phyloP scores from a whole-genome alignment of 2,888 invertebrate species.

The Drosophila paramelanica region DNA sequence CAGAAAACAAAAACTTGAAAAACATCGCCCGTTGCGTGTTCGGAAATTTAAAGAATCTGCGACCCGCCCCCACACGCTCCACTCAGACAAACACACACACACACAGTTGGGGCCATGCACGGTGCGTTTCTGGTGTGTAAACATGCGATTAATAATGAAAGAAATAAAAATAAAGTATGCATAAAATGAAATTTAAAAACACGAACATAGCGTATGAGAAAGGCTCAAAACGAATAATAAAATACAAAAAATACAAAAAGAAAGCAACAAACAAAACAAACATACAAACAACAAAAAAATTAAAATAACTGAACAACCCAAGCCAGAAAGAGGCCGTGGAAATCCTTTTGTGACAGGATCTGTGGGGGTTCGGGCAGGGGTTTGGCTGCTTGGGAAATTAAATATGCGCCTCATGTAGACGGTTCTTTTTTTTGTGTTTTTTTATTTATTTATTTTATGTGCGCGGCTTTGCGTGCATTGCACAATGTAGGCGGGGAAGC shows the following conservation, averaged over 20 bases:
- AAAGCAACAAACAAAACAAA: conserved; percentile 20
- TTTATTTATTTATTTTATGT: conserved; percentile 76
- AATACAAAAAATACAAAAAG: conserved; percentile 23
- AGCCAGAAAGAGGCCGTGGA: conserved; percentile 39
- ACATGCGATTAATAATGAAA: conserved; percentile 78
- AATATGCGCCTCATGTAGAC: conserved; percentile 77
- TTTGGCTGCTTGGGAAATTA: conserved; percentile 54
- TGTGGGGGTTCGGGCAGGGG: conserved; percentile 20
- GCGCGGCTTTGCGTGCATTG: conserved; percentile 73
- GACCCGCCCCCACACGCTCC: conserved; percentile 12
- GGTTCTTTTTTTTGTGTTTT: conserved; percentile 33
- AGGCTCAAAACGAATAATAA: conserved; percentile 50
- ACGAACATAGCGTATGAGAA: conserved; percentile 45
- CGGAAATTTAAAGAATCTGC: conserved; percentile 62
- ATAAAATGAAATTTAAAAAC: conserved; percentile 69
- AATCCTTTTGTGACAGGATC: conserved; percentile 73
- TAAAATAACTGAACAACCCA: conserved; percentile 49
- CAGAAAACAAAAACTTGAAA: conserved; percentile 18
- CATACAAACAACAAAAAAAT: conserved; percentile 29
- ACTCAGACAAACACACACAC: conserved; percentile 9
- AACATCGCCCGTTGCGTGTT: conserved; percentile 54
- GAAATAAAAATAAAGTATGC: conserved; percentile 74
- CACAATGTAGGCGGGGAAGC: conserved; percentile 31
- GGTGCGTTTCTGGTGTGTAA: conserved; percentile 67
- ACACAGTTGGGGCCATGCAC: conserved; percentile 29